These are phyloP conservation scores for Antechinus stuartii DNA, from an alignment of 2,113 vertebrate species.

Conservation along the genomic window DNA sequence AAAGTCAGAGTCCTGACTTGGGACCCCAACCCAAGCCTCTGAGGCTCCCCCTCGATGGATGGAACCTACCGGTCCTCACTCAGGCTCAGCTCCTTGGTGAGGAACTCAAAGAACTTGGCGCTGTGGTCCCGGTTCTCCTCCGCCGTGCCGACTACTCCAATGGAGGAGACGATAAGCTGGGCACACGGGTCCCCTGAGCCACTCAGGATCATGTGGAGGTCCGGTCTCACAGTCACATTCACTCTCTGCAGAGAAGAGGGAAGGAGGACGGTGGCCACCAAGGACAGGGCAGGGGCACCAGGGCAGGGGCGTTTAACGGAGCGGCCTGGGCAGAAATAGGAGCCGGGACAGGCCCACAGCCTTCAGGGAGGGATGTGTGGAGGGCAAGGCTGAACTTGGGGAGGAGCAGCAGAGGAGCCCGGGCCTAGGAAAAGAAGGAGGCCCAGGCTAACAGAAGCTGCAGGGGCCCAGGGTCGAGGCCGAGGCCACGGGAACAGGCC, in stretches of 20 bases:
- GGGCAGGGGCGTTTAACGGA: no score
- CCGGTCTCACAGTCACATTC: constrained; percentile 88
- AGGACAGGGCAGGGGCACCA: not conserved
- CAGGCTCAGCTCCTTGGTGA: constrained; percentile 88
- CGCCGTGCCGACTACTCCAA: constrained; percentile 91
- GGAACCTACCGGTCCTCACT: constrained; percentile 89
- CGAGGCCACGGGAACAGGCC: no score
- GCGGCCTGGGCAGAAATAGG: no score
- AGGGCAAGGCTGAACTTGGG: not conserved
- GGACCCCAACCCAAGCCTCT: not conserved
- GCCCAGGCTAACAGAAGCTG: not conserved
- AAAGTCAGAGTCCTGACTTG: no score
- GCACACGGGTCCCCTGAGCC: constrained; percentile 90
- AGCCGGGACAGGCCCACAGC: no score
- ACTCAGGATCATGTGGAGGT: constrained; percentile 85
- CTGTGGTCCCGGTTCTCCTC: constrained; percentile 94
- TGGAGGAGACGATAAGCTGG: constrained; percentile 88
- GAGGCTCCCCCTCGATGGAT: not conserved
- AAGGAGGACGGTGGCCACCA: not conserved
- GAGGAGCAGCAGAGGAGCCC: no score
- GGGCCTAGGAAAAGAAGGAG: not conserved
- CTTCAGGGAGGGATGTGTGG: no score
- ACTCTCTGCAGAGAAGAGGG: constrained; percentile 85
- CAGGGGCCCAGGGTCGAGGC: no score
- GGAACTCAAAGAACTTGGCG: constrained; percentile 89